Percentiles rank a stretch among this genome's conserved stretches.
phyloP scores from a whole-genome alignment of 2,888 invertebrate genomes.

The Cyrtodaria siliqua region DNA sequence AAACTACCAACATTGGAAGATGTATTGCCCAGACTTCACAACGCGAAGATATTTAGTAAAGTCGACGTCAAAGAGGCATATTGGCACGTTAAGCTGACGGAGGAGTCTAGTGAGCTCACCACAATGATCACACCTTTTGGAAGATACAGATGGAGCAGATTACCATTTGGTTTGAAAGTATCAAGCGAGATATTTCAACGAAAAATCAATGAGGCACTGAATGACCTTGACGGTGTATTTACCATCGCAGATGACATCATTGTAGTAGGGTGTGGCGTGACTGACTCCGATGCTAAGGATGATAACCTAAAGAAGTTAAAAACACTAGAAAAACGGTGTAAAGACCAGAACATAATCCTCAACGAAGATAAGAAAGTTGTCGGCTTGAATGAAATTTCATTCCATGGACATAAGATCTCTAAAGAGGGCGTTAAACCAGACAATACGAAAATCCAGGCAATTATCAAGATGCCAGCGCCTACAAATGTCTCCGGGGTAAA shows the following conservation, averaged over 20 bases:
- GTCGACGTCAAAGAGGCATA: slow-evolving; percentile 60
- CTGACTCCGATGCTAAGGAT: no score
- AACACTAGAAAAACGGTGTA: no score
- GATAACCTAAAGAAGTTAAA: no score
- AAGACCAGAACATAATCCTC: no score
- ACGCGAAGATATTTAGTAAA: slow-evolving; percentile 60
- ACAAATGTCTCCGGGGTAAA: slow-evolving; percentile 48
- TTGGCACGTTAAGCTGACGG: slow-evolving; percentile 59
- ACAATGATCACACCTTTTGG: slow-evolving; percentile 67
- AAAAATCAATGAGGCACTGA: slow-evolving; percentile 43
- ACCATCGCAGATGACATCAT: slow-evolving; percentile 48
- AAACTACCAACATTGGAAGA: slow-evolving; percentile 50
- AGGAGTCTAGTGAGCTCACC: slow-evolving; percentile 50
- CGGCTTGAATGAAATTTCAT: no score
- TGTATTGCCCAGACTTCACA: no score
- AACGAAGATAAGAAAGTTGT: no score
- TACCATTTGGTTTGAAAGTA: slow-evolving; percentile 46
- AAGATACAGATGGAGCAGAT: slow-evolving; percentile 43
- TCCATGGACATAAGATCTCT: no score
- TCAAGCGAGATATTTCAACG: slow-evolving; percentile 59
- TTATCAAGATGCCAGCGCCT: no score
- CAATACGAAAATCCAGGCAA: no score
- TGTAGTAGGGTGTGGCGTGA: slow-evolving; percentile 39
- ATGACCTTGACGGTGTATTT: slow-evolving; percentile 36
- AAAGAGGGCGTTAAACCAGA: no score